Base-by-base conservation (phyloP, 2,888 invertebrate genomes). In the Germaria angustata region DNA sequence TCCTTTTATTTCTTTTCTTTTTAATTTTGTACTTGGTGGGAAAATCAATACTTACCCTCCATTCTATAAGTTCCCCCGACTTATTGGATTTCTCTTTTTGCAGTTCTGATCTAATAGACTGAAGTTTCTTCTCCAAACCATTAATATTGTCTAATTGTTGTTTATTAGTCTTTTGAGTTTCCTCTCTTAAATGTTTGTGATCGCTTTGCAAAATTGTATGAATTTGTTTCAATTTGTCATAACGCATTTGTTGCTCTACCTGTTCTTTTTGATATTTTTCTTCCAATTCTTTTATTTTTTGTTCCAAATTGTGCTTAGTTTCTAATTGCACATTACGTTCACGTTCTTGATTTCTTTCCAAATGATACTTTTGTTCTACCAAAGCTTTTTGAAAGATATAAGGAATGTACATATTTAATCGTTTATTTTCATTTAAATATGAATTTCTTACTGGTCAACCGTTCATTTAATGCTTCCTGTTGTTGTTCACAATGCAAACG, bases 391-490 rank as follows among this genome's bases (percentile, higher is more conserved):
- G 41, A 46, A 24, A 6, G 13, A 34, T 4, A 41, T 17, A 39
- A 15, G n/a, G n/a, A n/a, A n/a, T n/a, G n/a, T n/a, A n/a, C n/a
- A n/a, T n/a, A n/a, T 53, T 34, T 36, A 22, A 17, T 7, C 15
- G 13, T 53, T 3, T 13, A 1, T 20, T 51, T 49, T 22, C 0
- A 6, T 39, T 44, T 28, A 15, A 41, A 28, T 28, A 6, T 28
- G 6, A 9, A 9, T 51, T 28, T 81, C 84, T 88, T 91, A 93
- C 94, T 93, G 91, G 94, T 93, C 80, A 94, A 87, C 85, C 93
- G 92, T 59, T 93, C 92, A 51, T 93, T 93, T 51, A 93, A 88
- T 59, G 93, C 92, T 85, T 94, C 93, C 85, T 93, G 93, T 85
- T 93, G 93, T 84, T 93, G 93, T 84, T 92, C 92, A 86, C 94